Evolutionary conservation across 2,113 vertebrate species (phyloP).

Genomic region (Nicator chloris): DNA sequence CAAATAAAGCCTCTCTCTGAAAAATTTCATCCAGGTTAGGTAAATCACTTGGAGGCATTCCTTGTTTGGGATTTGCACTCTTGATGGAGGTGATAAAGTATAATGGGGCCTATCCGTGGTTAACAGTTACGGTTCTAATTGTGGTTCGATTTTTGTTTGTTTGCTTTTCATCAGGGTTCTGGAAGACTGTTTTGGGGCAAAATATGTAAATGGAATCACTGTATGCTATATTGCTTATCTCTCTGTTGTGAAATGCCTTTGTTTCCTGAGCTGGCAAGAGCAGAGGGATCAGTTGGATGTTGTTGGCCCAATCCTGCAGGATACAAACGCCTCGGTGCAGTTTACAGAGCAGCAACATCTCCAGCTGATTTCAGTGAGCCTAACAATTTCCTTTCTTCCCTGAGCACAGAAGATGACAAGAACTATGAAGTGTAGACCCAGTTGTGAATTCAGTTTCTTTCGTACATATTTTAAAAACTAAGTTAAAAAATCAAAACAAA

Average conservation of each 20-base stretch:
- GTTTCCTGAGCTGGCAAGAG: not conserved
- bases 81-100: not conserved
- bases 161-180: not conserved
- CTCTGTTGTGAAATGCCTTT: not conserved
- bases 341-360: not conserved
- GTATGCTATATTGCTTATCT: not conserved
- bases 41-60: not conserved
- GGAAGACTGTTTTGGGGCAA: not conserved
- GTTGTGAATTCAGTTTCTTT: not conserved
- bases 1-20: not conserved
- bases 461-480: conserved; percentile 13
- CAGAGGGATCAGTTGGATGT: not conserved
- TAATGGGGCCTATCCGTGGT: not conserved
- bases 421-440: not conserved
- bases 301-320: not conserved
- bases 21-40: not conserved
- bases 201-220: not conserved
- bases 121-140: conserved; percentile 28
- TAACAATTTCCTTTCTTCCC: not conserved
- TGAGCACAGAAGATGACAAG: not conserved
- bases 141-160: not conserved
- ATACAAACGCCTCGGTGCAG: not conserved
- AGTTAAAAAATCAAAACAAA: conserved; percentile 14
- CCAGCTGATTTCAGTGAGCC: not conserved
- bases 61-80: not conserved